Evolutionary conservation across 2,888 invertebrate genomes (phyloP), one percentile per base, ranked within the genome.

Genomic region (Criorhina ranunculi): DNA sequence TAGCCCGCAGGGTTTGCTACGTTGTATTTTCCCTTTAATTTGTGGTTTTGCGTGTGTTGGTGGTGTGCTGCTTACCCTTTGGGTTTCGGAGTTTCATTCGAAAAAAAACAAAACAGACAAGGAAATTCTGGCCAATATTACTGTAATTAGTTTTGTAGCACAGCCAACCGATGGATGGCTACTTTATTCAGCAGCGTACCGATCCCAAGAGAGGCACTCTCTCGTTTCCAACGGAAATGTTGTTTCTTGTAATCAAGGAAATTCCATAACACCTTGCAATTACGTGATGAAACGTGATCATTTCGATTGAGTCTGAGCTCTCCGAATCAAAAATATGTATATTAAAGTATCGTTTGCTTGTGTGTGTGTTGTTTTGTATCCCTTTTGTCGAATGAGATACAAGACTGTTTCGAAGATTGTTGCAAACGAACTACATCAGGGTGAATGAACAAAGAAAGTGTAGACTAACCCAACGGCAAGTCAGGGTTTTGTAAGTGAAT

Each of bases 261-360:
- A 83, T 83, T 83, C 83, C 79, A 62, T 83, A 83, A 83, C 79
- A 73, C 79, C 40, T 82, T 35, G 57, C 62, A 83, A 78, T 79
- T 83, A 83, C 51, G 31, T 69, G 51, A 19, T 37, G 57, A 57
- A 78, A 79, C 73, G 73, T 79, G 79, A 78, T 83, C 46, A 73
- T 79, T 79, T 79, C 53, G 33, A 72, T 59, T 70, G 51, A 70
- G 6, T 77, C 72, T 5, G 42, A n/a, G n/a, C n/a, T n/a, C 8
- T 66, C 5, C 3, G 19, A 70, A 70, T 62, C n/a, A n/a, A 31
- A 62, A 62, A 55, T 57, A 60, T 77, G 3, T 12, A 5, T 44
- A 64, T 42, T 49, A 57, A 11, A 37, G 37, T 9, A 42, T 11
- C 17, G 35, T 24, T 24, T 24, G 24, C 2, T 24, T 24, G 24